These are phyloP conservation scores for Enoplosus armatus DNA, from an alignment of 2,797 vertebrate species.

Conservation along the genomic window DNA sequence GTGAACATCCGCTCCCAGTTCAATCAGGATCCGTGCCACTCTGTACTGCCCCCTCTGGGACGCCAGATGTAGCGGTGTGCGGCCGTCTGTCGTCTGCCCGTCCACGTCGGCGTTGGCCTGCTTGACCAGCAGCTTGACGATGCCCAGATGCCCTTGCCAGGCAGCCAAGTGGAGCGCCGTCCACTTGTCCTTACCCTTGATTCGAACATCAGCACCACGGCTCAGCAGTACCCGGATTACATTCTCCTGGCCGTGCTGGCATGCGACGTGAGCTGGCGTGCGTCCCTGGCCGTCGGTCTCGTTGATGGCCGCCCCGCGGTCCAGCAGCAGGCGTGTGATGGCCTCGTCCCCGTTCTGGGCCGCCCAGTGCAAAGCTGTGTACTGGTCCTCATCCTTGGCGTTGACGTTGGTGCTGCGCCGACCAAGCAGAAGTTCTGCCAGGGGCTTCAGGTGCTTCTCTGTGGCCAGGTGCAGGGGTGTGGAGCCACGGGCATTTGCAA, in stretches of 20 bases:
- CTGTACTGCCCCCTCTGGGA: constrained; percentile 96
- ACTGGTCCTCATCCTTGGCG: constrained; percentile 96
- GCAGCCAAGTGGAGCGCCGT: constrained; percentile 93
- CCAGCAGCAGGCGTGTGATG: constrained; percentile 92
- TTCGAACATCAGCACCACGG: constrained; percentile 88
- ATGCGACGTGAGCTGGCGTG: constrained; percentile 93
- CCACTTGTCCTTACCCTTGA: constrained; percentile 93
- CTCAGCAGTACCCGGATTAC: constrained; percentile 93
- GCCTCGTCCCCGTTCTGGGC: constrained; percentile 95
- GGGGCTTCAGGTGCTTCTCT: constrained; percentile 88
- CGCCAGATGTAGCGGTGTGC: constrained; percentile 94
- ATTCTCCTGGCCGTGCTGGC: constrained; percentile 96
- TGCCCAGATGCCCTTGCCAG: constrained; percentile 95
- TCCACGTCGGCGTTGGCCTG: constrained; percentile 90
- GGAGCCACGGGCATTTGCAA: constrained; percentile 89
- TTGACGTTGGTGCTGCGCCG: constrained; percentile 93
- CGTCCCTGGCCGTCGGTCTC: constrained; percentile 95
- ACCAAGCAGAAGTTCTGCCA: constrained; percentile 91
- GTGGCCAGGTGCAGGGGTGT: constrained; percentile 94
- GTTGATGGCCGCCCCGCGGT: constrained; percentile 88
- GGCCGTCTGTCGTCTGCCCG: constrained; percentile 90
- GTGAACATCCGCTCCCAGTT: constrained; percentile 88
- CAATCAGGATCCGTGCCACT: constrained; percentile 94
- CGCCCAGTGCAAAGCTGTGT: constrained; percentile 96
- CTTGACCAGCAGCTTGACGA: constrained; percentile 94